Evolutionary conservation across 2,113 vertebrate genomes (phyloP), one percentile per base, ranked within the genome.

Genomic region (Peucedramus taeniatus): DNA sequence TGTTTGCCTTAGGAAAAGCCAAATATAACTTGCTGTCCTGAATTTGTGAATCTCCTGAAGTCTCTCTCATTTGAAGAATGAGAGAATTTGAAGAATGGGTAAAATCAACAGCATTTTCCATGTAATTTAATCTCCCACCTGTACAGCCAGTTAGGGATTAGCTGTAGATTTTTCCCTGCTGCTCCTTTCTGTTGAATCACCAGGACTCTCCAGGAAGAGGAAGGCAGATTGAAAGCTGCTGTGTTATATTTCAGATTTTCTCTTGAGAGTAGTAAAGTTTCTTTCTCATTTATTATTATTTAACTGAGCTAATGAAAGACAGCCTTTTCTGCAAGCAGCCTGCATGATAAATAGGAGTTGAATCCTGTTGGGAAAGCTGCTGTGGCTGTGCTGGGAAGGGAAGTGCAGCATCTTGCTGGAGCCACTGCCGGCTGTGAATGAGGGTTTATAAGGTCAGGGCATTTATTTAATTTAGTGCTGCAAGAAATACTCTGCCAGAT

Each of bases 371-470:
- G 68, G 56, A 61, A 70, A 28, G 78, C 75, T 44, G 53, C 75
- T 54, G 87, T 7, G 18, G 31, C 42, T 80, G 70, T 15, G 23
- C 45, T 60, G 33, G 9, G 45, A 44, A 57, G 76, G 35, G 17
- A 70, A 87, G 54, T 24, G 54, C 42, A 22, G 33, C 15, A 13
- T 86, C 66, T 71, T 86, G 21, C 90, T 86, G 91, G 71, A 93
- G 79, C 92, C 30, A 11, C 53, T 74, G 47, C 4, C 3, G 66
- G 68, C 33, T 57, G 83, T 57, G 69, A 79, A 42, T 24, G 61
- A 75, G 78, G 44, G 37, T 94, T 95, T 95, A 66, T 83, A 75
- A 92, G 93, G 93, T 89, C 89, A 89, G 83, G 61, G 28, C 79
- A 49, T 93, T 95, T 83, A 78, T 94, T 90, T 93, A 74, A 88